These are phyloP conservation scores for Atethmia centrago DNA, from an alignment of 2,888 invertebrate genomes.

Conservation along the genomic window DNA sequence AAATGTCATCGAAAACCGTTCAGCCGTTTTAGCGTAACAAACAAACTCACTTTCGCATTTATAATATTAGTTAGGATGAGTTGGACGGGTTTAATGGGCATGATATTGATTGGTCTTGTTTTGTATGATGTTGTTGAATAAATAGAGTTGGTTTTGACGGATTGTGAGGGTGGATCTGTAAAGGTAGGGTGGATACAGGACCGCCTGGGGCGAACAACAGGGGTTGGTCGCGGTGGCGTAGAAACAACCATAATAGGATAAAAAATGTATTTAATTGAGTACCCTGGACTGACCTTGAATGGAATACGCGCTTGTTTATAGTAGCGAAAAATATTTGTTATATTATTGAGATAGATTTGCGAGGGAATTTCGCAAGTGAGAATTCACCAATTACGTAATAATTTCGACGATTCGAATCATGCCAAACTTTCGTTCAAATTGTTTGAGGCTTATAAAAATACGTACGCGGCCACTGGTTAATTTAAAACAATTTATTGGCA, in stretches of 20 bases:
- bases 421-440: background rate
- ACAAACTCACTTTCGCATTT: no score
- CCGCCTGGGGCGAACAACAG: conserved; percentile 7
- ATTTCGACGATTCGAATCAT: background rate
- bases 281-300: conserved; percentile 7
- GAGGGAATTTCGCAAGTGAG: background rate
- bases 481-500: conserved; percentile 63
- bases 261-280: conserved; percentile 21
- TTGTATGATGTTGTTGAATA: conserved; percentile 11
- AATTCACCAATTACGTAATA: background rate
- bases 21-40: no score
- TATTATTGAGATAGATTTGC: background rate
- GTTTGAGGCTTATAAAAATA: background rate
- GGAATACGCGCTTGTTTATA: background rate
- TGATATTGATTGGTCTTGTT: conserved; percentile 20
- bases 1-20: no score
- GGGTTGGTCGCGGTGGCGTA: conserved; percentile 14
- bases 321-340: background rate
- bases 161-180: conserved; percentile 27
- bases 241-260: background rate
- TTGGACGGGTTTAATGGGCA: background rate
- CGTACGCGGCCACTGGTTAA: conserved; percentile 4
- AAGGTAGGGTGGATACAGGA: background rate
- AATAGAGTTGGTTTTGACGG: conserved; percentile 33
- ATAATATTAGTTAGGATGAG: background rate